These are phyloP conservation scores for Hydrozoanthus tunicans DNA, from an alignment of 64 coral and sea anemone species.

Conservation along the genomic window DNA sequence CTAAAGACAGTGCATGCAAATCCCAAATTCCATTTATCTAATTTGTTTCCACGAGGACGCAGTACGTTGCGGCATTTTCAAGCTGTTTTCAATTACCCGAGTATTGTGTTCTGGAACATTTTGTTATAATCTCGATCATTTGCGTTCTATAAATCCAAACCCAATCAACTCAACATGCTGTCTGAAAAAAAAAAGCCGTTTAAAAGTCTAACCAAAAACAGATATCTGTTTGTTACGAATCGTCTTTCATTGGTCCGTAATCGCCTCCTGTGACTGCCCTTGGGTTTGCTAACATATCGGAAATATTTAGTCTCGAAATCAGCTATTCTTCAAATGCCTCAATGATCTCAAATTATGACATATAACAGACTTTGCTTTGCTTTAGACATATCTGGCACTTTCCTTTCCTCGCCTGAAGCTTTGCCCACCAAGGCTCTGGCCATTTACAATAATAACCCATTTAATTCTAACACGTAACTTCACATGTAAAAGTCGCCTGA, in stretches of 20 bases:
- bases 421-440: not conserved
- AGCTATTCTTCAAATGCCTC: constrained; percentile 19
- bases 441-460: not conserved
- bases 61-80: not conserved
- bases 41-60: not conserved
- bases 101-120: not conserved
- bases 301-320: constrained; percentile 46
- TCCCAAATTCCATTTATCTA: not conserved
- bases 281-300: constrained; percentile 41
- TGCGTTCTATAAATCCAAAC: not conserved
- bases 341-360: constrained; percentile 36
- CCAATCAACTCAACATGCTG: constrained; percentile 23
- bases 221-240: not conserved
- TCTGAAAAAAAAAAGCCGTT: not conserved
- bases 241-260: constrained; percentile 27
- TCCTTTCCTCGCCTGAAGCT: constrained; percentile 21
- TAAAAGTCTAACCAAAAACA: not conserved
- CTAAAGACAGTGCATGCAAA: not conserved
- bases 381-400: not conserved
- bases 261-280: not conserved
- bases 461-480: not conserved
- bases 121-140: not conserved
- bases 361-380: constrained; percentile 1
- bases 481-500: not conserved
- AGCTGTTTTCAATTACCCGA: constrained; percentile 15